Percentiles rank a stretch among this genome's conserved stretches.
These are phyloP conservation scores for Nudaria mundana DNA, from an alignment of 2,888 invertebrate species.

Conservation along the genomic window DNA sequence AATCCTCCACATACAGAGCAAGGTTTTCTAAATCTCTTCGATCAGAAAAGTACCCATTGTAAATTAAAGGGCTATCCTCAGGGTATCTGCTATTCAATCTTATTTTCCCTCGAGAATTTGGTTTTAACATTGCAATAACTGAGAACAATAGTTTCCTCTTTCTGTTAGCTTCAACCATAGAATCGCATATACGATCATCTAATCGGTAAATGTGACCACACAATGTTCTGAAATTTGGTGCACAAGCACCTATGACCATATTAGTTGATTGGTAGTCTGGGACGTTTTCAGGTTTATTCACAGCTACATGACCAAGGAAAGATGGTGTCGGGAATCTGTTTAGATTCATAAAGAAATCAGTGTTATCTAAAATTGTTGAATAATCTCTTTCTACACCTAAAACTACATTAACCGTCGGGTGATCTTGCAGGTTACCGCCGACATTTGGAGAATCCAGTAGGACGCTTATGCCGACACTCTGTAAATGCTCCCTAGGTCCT, in stretches of 20 bases:
- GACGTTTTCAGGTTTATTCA: constrained; percentile 35
- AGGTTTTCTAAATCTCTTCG: constrained; percentile 34
- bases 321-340: constrained; percentile 35
- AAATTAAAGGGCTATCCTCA: constrained; percentile 35
- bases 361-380: constrained; percentile 22
- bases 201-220: constrained; percentile 35
- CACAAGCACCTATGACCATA: constrained; percentile 29
- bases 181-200: constrained; percentile 35
- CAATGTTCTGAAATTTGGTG: constrained; percentile 25
- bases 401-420: constrained; percentile 31
- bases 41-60: constrained; percentile 42
- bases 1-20: constrained; percentile 33
- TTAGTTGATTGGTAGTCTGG: constrained; percentile 47
- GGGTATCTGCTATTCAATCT: constrained; percentile 40
- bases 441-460: constrained; percentile 43
- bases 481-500: constrained; percentile 37
- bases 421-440: constrained; percentile 49
- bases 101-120: constrained; percentile 46
- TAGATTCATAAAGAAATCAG: constrained; percentile 23
- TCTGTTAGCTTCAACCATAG: constrained; percentile 26
- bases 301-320: constrained; percentile 39
- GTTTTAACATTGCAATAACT: constrained; percentile 38
- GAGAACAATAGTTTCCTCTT: constrained; percentile 31
- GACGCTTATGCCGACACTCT: constrained; percentile 37
- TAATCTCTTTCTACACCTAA: constrained; percentile 26